Evolutionary conservation across 2,113 vertebrate genomes (phyloP).

Genomic region (Tyto alba): DNA sequence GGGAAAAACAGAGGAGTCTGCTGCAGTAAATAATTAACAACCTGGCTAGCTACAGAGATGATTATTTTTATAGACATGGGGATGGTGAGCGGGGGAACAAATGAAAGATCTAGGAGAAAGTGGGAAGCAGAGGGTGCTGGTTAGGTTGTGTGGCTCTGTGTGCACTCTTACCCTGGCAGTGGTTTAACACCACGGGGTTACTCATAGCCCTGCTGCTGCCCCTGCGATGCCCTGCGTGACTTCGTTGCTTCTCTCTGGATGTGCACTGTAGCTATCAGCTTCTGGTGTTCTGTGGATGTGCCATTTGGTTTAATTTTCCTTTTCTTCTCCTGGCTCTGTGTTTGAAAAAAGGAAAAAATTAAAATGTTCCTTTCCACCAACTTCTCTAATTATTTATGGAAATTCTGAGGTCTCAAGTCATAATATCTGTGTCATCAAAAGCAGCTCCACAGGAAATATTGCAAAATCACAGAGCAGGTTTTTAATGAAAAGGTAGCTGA

Average conservation of each 20-base stretch:
- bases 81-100: background rate
- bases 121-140: background rate
- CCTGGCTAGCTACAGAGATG: background rate
- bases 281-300: background rate
- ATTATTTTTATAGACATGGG: background rate
- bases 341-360: background rate
- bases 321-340: rapidly evolving
- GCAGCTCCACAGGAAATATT: background rate
- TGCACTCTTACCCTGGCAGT: background rate
- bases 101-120: background rate
- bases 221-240: background rate
- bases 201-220: rapidly evolving
- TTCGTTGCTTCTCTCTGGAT: background rate
- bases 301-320: background rate
- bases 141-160: background rate
- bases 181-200: background rate
- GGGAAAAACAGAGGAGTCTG: background rate
- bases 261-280: background rate
- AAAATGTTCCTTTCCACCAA: background rate
- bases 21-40: background rate
- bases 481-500: background rate
- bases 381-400: background rate
- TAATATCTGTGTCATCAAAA: background rate
- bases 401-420: background rate
- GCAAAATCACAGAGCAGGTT: background rate